Conservation (phyloP, 92 coral and sea anemone species). For the Siderastrea radians region DNA sequence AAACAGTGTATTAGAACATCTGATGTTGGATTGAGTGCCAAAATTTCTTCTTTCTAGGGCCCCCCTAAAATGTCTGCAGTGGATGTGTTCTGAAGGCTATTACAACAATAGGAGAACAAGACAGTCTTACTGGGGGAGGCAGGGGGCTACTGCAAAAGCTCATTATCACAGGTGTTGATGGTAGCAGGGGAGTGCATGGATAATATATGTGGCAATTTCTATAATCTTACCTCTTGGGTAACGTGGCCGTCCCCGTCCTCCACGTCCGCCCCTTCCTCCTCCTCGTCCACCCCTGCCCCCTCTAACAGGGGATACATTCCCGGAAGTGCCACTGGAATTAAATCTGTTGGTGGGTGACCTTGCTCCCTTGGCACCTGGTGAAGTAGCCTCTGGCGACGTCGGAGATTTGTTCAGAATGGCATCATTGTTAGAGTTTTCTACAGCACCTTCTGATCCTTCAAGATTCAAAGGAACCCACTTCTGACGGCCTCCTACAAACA, state of each 20-base stretch:
- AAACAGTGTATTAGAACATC: too few relatives aligned
- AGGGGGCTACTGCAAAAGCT: too few relatives aligned
- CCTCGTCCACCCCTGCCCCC: constrained; percentile 96
- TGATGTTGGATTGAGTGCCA: too few relatives aligned
- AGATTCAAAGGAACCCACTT: constrained; percentile 97
- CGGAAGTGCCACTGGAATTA: constrained; percentile 69
- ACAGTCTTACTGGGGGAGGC: too few relatives aligned
- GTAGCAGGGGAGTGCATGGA: too few relatives aligned
- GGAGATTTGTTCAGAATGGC: constrained; percentile 53
- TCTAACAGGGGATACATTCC: constrained; percentile 65
- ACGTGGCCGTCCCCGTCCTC: constrained; percentile 93
- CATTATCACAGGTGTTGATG: too few relatives aligned
- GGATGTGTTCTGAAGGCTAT: too few relatives aligned
- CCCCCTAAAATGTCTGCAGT: too few relatives aligned
- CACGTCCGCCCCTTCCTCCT: constrained; percentile 93
- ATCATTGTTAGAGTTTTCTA: constrained; percentile 53
- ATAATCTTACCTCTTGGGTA: constrained; percentile 86
- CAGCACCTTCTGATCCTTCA: constrained; percentile 76
- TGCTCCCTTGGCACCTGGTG: constrained; percentile 68
- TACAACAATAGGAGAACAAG: too few relatives aligned
- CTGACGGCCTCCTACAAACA: constrained; percentile 75
- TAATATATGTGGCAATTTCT: too few relatives aligned
- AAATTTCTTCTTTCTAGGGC: too few relatives aligned
- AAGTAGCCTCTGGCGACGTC: constrained; percentile 82
- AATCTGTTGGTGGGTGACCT: constrained; percentile 90